phyloP scores from a whole-genome alignment of 1,140 invertebrate species.

The Lucilia cuprina region DNA sequence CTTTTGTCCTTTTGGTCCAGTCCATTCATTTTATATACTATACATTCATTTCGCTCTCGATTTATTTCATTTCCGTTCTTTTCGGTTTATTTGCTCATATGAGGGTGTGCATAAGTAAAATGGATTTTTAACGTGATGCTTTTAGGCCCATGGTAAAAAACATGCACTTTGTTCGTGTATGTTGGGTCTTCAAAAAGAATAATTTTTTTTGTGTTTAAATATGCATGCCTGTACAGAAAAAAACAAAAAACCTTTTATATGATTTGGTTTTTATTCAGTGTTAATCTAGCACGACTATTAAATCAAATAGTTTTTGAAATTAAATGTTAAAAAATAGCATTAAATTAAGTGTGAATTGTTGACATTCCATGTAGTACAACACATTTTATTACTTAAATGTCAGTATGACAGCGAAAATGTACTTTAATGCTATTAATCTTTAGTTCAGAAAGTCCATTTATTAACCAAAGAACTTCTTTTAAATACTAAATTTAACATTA shows the following conservation, averaged over 20 bases:
- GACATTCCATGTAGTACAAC: constrained; percentile 30
- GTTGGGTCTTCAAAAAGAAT: not conserved
- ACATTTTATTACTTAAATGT: constrained; percentile 1
- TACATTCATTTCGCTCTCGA: constrained; percentile 35
- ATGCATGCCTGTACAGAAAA: constrained; percentile 6
- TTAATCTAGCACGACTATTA: constrained; percentile 27
- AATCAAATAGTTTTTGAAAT: constrained; percentile 31
- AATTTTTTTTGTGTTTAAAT: constrained; percentile 13
- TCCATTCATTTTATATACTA: constrained; percentile 21
- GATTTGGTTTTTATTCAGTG: constrained; percentile 33
- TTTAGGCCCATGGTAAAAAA: not conserved
- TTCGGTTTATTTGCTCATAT: not conserved
- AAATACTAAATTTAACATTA: too few relatives aligned
- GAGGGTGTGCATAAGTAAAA: not conserved
- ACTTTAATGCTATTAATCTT: not conserved
- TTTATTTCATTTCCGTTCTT: constrained; percentile 35
- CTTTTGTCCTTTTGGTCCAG: constrained; percentile 17
- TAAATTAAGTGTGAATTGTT: constrained; percentile 33
- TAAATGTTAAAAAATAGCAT: constrained; percentile 24
- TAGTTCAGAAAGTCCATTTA: not conserved
- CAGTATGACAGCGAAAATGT: not conserved
- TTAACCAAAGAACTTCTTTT: too few relatives aligned
- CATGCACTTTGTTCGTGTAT: not conserved
- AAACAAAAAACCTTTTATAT: constrained; percentile 24
- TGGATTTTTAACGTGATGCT: not conserved